A percentile compares a stretch with the other conserved stretches of the same genome.
Conservation (phyloP, 2,888 invertebrate genomes). For the Syritta pipiens region DNA sequence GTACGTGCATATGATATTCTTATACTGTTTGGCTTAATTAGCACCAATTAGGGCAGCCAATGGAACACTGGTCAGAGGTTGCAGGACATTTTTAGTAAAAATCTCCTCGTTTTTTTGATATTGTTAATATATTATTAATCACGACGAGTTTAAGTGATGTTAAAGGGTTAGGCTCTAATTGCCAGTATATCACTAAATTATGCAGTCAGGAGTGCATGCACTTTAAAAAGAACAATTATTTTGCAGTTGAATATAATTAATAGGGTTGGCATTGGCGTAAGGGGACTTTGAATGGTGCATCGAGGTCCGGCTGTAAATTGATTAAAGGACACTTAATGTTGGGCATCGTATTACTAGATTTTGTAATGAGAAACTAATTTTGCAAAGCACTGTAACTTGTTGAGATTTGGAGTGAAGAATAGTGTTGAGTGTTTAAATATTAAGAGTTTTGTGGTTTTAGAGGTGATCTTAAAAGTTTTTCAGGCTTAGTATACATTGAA, state of each 20-base stretch:
- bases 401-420: no score
- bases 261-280: neutral
- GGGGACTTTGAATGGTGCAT: neutral
- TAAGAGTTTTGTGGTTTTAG: no score
- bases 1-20: constrained; percentile 5
- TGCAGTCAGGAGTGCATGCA: constrained; percentile 16
- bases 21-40: constrained; percentile 55
- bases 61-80: constrained; percentile 13
- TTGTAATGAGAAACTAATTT: no score
- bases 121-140: neutral
- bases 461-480: no score
- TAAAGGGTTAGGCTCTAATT: constrained; percentile 28
- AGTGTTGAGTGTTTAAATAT: no score
- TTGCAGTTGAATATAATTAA: constrained; percentile 14
- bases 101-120: neutral
- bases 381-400: no score
- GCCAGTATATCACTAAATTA: constrained; percentile 45
- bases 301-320: no score
- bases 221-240: constrained; percentile 4
- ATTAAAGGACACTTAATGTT: no score
- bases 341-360: no score
- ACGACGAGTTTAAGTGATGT: neutral
- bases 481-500: no score
- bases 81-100: constrained; percentile 5
- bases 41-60: constrained; percentile 51